A percentile compares a stretch with the other conserved stretches of the same genome.
These are phyloP conservation scores for Rhyacophila brunnea DNA, from an alignment of 1,140 invertebrate genomes.

Conservation along the genomic window DNA sequence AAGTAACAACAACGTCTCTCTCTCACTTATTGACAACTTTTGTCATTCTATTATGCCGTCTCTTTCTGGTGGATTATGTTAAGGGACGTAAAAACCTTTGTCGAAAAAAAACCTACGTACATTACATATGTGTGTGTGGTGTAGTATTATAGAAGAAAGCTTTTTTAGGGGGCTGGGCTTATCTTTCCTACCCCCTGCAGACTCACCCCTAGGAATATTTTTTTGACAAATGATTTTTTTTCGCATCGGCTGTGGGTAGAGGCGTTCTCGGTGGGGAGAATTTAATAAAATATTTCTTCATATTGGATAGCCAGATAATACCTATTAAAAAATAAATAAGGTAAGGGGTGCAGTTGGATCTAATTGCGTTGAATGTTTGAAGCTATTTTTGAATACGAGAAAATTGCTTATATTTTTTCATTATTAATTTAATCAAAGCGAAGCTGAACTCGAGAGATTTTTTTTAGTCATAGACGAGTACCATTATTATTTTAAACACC, in stretches of 20 bases:
- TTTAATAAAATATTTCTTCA: conserved; percentile 31
- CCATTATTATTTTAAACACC: no score
- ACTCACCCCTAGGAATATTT: conserved; percentile 16
- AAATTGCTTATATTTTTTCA: no score
- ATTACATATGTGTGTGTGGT: conserved; percentile 29
- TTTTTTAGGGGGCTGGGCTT: conserved; percentile 31
- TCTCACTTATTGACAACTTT: conserved; percentile 2
- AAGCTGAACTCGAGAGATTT: no score
- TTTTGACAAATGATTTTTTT: conserved; percentile 34
- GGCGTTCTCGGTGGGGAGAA: conserved; percentile 20
- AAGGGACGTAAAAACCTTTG: conserved; percentile 19
- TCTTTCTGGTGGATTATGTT: conserved; percentile 8
- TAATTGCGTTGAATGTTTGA: no score
- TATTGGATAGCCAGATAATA: conserved; percentile 22
- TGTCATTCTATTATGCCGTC: conserved; percentile 9
- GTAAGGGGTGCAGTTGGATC: conserved; percentile 26
- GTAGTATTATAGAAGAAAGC: conserved; percentile 14
- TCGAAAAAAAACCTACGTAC: conserved; percentile 26
- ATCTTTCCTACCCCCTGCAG: conserved; percentile 14
- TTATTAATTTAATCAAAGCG: no score
- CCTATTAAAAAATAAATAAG: conserved; percentile 28
- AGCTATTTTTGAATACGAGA: no score
- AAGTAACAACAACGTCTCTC: not conserved
- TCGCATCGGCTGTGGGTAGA: conserved; percentile 17
- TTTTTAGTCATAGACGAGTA: no score